phyloP scores from a whole-genome alignment of 2,888 invertebrate genomes.

The Torymus auratus region DNA sequence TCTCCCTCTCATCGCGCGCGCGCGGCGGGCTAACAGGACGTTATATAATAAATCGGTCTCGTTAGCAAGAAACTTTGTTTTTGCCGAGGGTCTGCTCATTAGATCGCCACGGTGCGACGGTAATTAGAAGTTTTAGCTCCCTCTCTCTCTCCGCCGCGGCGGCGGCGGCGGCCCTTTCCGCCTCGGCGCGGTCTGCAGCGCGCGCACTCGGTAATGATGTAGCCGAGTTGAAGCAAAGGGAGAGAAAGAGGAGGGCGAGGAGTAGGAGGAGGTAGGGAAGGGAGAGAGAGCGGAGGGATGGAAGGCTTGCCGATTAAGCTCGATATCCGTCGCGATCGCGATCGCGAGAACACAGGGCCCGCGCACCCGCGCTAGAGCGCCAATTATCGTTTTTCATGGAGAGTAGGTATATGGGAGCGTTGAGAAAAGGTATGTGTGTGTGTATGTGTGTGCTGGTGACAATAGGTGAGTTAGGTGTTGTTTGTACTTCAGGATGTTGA shows the following conservation, averaged over 20 bases:
- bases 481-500: too few species aligned
- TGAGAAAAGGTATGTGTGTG: too few species aligned
- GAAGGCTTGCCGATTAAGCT: constrained; percentile 64
- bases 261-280: background rate
- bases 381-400: constrained; percentile 66
- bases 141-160: constrained; percentile 58
- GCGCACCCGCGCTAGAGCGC: constrained; percentile 58
- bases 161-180: constrained; percentile 54
- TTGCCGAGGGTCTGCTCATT: constrained; percentile 71
- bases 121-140: constrained; percentile 74
- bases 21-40: constrained; percentile 64
- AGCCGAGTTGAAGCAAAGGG: constrained; percentile 62
- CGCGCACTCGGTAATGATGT: constrained; percentile 68
- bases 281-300: background rate
- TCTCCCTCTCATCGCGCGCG: too few species aligned
- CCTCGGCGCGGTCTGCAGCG: constrained; percentile 57
- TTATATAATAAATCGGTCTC: constrained; percentile 74
- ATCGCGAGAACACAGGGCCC: constrained; percentile 56
- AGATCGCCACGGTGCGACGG: constrained; percentile 72
- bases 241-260: constrained; percentile 28
- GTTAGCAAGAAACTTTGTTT: constrained; percentile 73
- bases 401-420: background rate
- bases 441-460: too few species aligned
- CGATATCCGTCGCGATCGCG: constrained; percentile 67
- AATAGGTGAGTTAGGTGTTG: too few species aligned